Evolutionary conservation across 2,888 invertebrate genomes (phyloP), one percentile per base, ranked within the genome.

Genomic region (Zygaena filipendulae): DNA sequence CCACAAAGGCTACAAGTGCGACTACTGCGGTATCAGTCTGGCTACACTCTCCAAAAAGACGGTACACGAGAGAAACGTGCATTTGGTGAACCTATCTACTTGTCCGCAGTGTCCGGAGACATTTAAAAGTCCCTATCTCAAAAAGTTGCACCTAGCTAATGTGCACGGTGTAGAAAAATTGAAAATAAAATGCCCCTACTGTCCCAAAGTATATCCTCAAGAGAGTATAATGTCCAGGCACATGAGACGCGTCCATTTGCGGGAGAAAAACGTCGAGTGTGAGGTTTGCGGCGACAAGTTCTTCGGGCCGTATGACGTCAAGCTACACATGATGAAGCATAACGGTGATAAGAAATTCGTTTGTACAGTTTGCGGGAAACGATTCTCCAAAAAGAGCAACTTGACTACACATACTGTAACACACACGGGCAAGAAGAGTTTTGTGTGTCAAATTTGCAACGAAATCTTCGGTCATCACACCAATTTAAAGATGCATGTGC

Each of bases 181-280:
- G n/a, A 74, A 64, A 36, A 70, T 79, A 3, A 71, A 71, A 29
- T 79, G 77, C 21, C 74, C 71, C 0, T 67, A 67, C 26, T 74
- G 84, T 50, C 64, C 82, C 22, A 77, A 72, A 43, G 60, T 79
- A 0, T 79, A 60, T 19, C 74, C 75, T 0, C 74, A 75, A 36
- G 83, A 83, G 49, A 83, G 84, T 23, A 82, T 84, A 1, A 72
- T 84, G 59, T 84, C 83, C 0, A 62, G 84, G 22, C 84, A 84
- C 32, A 83, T 84, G 83, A 71, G 84, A 23, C 64, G 83, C 1
- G 83, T 84, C 0, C 84, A 84, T 43, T 60, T 84, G 3, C 47
- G 68, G 26, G 75, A 79, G 36, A 74, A 72, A 28, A 77, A 79
- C 25, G 74, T 74, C 0, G 69, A 75, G 36, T 79, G 79, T 25